Conservation (phyloP, 2,888 invertebrate species). For the Protula sp. region DNA sequence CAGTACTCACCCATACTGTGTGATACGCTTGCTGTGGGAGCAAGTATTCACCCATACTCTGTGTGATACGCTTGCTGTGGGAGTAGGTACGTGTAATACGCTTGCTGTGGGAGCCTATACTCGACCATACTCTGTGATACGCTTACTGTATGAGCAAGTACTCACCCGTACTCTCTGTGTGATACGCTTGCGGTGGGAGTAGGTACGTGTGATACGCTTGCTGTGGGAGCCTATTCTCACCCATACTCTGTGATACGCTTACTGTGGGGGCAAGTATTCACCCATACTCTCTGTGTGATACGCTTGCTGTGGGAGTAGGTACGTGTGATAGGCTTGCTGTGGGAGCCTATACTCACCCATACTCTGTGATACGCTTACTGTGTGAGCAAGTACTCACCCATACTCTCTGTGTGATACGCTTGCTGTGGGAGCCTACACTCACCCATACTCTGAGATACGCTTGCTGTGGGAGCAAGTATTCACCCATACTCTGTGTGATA, state of each 20-base stretch:
- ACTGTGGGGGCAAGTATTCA: conserved; percentile 78
- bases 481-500: conserved; percentile 53
- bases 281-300: conserved; percentile 54
- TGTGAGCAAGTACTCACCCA: conserved; percentile 68
- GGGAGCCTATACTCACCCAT: conserved; percentile 55
- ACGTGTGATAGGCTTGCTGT: conserved; percentile 51
- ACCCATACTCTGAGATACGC: conserved; percentile 54
- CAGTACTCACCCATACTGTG: conserved; percentile 54
- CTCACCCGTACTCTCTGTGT: conserved; percentile 53
- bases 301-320: conserved; percentile 77
- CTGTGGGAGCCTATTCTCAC: too few species aligned
- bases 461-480: conserved; percentile 81
- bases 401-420: conserved; percentile 54
- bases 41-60: conserved; percentile 61
- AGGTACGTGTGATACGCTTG: conserved; percentile 60
- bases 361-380: conserved; percentile 63
- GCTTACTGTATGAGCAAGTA: conserved; percentile 79
- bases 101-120: too few species aligned
- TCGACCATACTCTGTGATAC: conserved; percentile 54
- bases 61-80: conserved; percentile 69
- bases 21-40: conserved; percentile 73
- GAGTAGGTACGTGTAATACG: conserved; percentile 62
- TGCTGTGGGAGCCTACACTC: conserved; percentile 83
- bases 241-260: conserved; percentile 54
- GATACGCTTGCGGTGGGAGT: conserved; percentile 73